phyloP scores from a whole-genome alignment of 1,140 invertebrate genomes.

The Prorops nasuta region DNA sequence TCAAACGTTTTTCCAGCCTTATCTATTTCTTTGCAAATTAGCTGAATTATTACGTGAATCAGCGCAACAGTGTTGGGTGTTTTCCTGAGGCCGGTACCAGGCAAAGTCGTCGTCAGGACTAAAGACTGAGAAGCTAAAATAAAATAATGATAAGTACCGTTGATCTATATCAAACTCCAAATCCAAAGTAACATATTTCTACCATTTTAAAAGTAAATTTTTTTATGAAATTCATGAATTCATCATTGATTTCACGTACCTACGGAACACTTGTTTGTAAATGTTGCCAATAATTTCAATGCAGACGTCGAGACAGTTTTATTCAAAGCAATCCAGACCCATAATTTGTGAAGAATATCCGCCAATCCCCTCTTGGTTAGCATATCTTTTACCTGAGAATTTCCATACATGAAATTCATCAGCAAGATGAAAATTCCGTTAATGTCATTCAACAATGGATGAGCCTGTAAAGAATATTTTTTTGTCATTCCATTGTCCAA shows the following conservation, averaged over 20 bases:
- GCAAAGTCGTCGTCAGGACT: slow-evolving; percentile 54
- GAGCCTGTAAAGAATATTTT: slow-evolving; percentile 40
- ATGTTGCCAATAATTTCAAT: slow-evolving; percentile 58
- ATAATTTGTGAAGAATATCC: slow-evolving; percentile 59
- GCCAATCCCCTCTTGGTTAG: slow-evolving; percentile 51
- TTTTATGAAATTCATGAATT: background rate
- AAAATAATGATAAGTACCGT: slow-evolving; percentile 7
- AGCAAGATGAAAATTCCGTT: slow-evolving; percentile 51
- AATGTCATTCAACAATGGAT: slow-evolving; percentile 54
- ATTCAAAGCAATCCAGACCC: slow-evolving; percentile 56
- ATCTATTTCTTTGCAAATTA: slow-evolving; percentile 57
- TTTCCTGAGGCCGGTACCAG: slow-evolving; percentile 57
- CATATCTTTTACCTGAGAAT: slow-evolving; percentile 43
- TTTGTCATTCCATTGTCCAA: too few species aligned
- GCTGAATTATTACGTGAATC: slow-evolving; percentile 52
- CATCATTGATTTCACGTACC: slow-evolving; percentile 37
- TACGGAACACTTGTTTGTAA: slow-evolving; percentile 54
- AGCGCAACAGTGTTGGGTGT: slow-evolving; percentile 55
- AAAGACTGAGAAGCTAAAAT: slow-evolving; percentile 55
- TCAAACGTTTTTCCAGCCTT: slow-evolving; percentile 48
- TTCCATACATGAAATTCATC: slow-evolving; percentile 57
- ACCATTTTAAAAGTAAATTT: too few species aligned
- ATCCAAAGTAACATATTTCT: too few species aligned
- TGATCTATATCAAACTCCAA: background rate
- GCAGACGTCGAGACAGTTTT: slow-evolving; percentile 43